phyloP scores from a whole-genome alignment of 2,888 invertebrate genomes.

The Drosophila formosana region DNA sequence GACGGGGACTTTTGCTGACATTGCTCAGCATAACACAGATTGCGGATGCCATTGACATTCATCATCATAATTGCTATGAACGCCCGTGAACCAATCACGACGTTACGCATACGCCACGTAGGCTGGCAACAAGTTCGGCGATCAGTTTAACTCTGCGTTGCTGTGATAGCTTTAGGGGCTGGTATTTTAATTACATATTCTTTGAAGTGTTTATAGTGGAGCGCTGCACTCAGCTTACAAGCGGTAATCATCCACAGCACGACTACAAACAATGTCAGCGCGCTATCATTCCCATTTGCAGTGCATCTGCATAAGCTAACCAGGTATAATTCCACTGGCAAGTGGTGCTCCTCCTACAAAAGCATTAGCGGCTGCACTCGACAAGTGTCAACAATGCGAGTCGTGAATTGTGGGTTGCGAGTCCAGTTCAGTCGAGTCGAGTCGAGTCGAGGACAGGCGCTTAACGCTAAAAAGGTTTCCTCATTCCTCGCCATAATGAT shows the following conservation, averaged over 20 bases:
- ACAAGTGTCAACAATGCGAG: slow-evolving; percentile 20
- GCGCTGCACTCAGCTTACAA: slow-evolving; percentile 19
- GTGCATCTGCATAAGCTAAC: slow-evolving; percentile 49
- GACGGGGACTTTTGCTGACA: slow-evolving; percentile 19
- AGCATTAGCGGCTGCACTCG: slow-evolving; percentile 25
- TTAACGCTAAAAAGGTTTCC: slow-evolving; percentile 27
- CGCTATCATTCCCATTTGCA: slow-evolving; percentile 28
- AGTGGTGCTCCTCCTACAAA: slow-evolving; percentile 23
- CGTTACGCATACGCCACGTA: slow-evolving; percentile 29
- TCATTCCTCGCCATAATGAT: slow-evolving; percentile 33
- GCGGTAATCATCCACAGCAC: slow-evolving; percentile 24
- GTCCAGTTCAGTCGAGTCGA: background rate
- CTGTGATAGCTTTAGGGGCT: slow-evolving; percentile 39
- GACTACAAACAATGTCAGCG: slow-evolving; percentile 28
- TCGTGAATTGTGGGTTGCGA: slow-evolving; percentile 17
- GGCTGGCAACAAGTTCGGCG: slow-evolving; percentile 13
- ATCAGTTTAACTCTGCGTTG: slow-evolving; percentile 5
- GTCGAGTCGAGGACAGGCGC: slow-evolving; percentile 7
- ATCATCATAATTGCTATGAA: slow-evolving; percentile 31
- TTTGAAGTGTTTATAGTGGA: slow-evolving; percentile 46
- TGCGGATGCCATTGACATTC: slow-evolving; percentile 36
- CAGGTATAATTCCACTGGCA: slow-evolving; percentile 53
- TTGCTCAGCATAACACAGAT: slow-evolving; percentile 43
- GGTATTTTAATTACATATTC: slow-evolving; percentile 66
- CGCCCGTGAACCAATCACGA: slow-evolving; percentile 57